Percentiles rank a stretch among this genome's conserved stretches.
phyloP scores from a whole-genome alignment of 2,888 invertebrate species.

The Poecilus cupreus region DNA sequence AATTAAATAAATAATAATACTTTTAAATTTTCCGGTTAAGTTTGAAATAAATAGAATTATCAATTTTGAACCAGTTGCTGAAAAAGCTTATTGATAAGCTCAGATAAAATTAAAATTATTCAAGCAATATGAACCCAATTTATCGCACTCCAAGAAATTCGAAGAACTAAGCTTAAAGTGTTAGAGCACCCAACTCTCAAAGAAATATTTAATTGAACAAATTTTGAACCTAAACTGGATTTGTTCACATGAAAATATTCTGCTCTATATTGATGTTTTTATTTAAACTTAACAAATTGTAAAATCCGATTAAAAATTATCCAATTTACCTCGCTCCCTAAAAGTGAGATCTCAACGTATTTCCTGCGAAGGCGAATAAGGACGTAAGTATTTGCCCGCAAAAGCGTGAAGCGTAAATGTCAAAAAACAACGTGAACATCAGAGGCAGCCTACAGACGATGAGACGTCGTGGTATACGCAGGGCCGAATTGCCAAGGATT shows the following conservation, averaged over 20 bases:
- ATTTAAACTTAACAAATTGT: not conserved
- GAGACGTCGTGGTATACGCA: not conserved
- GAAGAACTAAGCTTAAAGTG: not conserved
- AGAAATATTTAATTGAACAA: not conserved
- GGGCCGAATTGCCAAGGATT: conserved; percentile 1
- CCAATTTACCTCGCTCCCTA: not conserved
- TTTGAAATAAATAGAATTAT: no score
- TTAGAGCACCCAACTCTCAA: not conserved
- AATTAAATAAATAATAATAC: no score
- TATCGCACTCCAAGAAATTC: not conserved
- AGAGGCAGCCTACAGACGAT: conserved; percentile 5
- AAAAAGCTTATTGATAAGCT: not conserved
- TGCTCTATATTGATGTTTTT: not conserved
- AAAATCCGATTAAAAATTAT: not conserved
- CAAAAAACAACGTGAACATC: conserved; percentile 21
- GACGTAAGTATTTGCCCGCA: not conserved
- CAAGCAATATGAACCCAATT: not conserved
- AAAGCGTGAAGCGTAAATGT: conserved; percentile 23
- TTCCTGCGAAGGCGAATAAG: not conserved
- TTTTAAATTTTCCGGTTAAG: no score
- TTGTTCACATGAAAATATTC: not conserved
- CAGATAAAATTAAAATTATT: not conserved
- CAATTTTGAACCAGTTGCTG: no score
- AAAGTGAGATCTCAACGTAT: not conserved
- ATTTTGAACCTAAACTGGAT: not conserved